Evolutionary conservation across 2,888 invertebrate genomes (phyloP).

Genomic region (Hirudinaria manillensis): DNA sequence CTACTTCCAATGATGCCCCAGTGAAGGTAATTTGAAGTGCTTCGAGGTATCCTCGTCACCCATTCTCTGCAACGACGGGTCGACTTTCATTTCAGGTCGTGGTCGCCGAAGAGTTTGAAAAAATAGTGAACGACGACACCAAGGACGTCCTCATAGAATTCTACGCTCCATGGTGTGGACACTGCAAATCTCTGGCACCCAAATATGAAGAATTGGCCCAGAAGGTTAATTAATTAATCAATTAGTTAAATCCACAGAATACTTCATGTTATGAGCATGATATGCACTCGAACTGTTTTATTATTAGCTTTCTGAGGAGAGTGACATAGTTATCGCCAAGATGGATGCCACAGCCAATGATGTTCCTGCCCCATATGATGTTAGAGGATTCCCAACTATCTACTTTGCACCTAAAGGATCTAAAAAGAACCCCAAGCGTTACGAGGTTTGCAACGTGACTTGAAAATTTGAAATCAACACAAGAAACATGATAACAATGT

Average conservation of each 20-base stretch:
- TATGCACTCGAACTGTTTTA: not conserved
- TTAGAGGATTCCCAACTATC: conserved; percentile 93
- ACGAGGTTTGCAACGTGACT: conserved; percentile 62
- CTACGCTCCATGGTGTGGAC: conserved; percentile 95
- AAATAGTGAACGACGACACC: conserved; percentile 79
- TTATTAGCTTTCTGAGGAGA: conserved; percentile 34
- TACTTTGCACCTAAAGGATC: conserved; percentile 85
- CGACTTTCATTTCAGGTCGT: conserved; percentile 61
- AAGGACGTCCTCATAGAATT: conserved; percentile 94
- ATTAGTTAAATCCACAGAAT: not conserved
- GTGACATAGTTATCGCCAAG: conserved; percentile 68
- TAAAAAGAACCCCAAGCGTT: conserved; percentile 68
- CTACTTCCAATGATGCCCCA: conserved; percentile 69
- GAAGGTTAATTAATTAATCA: conserved; percentile 47
- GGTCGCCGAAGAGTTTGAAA: conserved; percentile 94
- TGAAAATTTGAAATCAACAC: not conserved
- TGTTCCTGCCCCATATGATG: conserved; percentile 82
- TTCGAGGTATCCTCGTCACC: not conserved
- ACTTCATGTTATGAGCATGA: not conserved
- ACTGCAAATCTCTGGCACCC: conserved; percentile 92
- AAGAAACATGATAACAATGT: no score
- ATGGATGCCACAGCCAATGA: conserved; percentile 98
- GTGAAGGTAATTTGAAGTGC: conserved; percentile 48
- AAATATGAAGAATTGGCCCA: conserved; percentile 83
- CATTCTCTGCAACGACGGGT: not conserved